Evolutionary conservation across 2,113 vertebrate genomes (phyloP).

Genomic region (Paramisgurnus dabryanus): DNA sequence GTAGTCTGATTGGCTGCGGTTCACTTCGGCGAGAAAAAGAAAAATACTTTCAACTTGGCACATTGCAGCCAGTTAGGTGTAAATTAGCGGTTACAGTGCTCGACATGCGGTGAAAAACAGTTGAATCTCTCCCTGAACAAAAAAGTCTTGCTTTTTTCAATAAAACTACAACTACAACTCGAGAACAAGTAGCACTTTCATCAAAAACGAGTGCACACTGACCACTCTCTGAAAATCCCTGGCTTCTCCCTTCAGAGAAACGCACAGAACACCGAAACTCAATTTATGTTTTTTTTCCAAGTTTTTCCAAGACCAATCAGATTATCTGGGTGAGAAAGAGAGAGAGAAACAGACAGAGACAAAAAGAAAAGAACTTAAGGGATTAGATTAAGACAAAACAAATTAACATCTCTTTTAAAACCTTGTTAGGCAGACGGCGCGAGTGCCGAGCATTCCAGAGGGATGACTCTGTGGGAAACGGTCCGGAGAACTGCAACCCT

Average conservation of each 20-base stretch:
- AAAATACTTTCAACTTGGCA: neutral
- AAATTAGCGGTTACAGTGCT: neutral
- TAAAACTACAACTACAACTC: neutral
- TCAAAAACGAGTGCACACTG: constrained; percentile 35
- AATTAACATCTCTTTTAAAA: constrained; percentile 40
- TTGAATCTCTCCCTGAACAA: constrained; percentile 10
- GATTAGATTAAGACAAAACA: constrained; percentile 44
- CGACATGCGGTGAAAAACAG: constrained; percentile 1
- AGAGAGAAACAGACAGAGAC: neutral
- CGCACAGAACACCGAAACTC: constrained; percentile 29
- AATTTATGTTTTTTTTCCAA: constrained; percentile 29
- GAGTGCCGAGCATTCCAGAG: constrained; percentile 43
- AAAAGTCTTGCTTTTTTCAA: constrained; percentile 17
- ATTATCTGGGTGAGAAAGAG: neutral
- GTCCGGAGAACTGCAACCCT: neutral
- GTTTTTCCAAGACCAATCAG: constrained; percentile 42
- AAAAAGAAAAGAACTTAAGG: neutral
- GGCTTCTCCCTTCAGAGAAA: constrained; percentile 22
- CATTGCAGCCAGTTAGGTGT: neutral
- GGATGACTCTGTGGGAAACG: constrained; percentile 42
- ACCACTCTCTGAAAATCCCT: constrained; percentile 22
- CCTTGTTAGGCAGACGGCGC: constrained; percentile 20
- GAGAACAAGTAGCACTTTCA: constrained; percentile 23
- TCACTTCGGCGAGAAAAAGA: neutral
- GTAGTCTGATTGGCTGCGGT: neutral